These are phyloP conservation scores for Chelidonichthys spinosus DNA, from an alignment of 2,797 vertebrate genomes.

Conservation along the genomic window DNA sequence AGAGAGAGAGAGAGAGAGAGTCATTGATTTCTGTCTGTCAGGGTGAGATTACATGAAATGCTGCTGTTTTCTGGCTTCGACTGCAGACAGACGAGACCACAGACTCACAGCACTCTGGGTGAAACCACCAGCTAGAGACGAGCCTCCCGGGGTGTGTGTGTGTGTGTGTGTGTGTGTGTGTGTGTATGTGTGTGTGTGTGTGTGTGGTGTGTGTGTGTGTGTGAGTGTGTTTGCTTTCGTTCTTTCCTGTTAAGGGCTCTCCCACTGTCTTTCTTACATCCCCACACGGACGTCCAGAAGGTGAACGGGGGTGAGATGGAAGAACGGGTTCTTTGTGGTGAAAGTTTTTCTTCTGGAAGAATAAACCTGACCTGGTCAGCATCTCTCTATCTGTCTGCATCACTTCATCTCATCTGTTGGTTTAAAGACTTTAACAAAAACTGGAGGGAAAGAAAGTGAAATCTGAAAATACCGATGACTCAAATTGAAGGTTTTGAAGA, in stretches of 20 bases:
- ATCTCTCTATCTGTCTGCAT: background rate
- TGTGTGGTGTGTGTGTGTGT: background rate
- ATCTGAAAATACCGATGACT: background rate
- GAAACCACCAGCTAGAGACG: background rate
- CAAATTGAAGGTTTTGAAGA: background rate
- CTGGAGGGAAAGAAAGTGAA: background rate
- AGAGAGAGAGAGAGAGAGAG: background rate
- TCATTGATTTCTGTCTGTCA: constrained; percentile 31
- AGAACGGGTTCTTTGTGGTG: background rate
- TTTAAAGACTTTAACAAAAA: background rate
- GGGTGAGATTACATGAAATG: constrained; percentile 23
- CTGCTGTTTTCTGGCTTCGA: constrained; percentile 3
- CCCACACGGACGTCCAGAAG: background rate
- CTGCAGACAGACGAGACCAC: constrained; percentile 12
- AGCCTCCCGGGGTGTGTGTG: background rate
- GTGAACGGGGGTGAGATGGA: background rate
- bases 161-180: background rate
- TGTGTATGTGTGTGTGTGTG: background rate
- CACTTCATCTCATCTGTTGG: background rate
- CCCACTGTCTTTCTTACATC: background rate
- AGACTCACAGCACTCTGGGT: background rate
- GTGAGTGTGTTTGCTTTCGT: background rate
- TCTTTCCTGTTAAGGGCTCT: no score
- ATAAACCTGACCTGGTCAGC: background rate
- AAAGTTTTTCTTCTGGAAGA: constrained; percentile 13